Evolutionary conservation across 2,797 vertebrate species (phyloP).

Genomic region (Bradypodion pumilum): DNA sequence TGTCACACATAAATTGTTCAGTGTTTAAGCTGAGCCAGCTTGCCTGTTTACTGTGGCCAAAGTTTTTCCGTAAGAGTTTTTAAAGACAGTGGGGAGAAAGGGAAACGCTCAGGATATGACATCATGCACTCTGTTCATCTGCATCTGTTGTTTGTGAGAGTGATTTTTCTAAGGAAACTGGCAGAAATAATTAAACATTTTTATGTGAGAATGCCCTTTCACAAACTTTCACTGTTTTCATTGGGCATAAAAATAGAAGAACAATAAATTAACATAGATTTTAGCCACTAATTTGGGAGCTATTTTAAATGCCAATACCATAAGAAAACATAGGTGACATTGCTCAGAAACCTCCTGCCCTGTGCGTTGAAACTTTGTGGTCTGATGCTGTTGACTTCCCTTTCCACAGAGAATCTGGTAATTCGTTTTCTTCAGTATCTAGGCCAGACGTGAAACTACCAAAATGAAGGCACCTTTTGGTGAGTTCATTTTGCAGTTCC

Average conservation of each 20-base stretch:
- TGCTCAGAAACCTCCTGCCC: not conserved
- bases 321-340: not conserved
- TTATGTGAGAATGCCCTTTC: constrained; percentile 28
- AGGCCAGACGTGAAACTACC: no score
- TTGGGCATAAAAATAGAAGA: not conserved
- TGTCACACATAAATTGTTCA: not conserved
- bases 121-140: constrained; percentile 39
- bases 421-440: no score
- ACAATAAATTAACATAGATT: not conserved
- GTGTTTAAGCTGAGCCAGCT: constrained; percentile 22
- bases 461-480: no score
- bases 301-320: not conserved
- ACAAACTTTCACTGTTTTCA: not conserved
- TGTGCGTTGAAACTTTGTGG: not conserved
- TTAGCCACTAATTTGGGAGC: not conserved
- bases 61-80: constrained; percentile 51
- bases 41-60: constrained; percentile 32
- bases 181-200: constrained; percentile 41
- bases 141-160: constrained; percentile 20
- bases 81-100: constrained; percentile 47
- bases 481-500: no score
- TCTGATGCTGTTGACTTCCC: not conserved
- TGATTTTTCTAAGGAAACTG: constrained; percentile 51
- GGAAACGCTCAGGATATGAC: constrained; percentile 72
- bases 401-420: not conserved